Base-by-base conservation (phyloP, 2,888 invertebrate species). In the Ptychoptera albimana region DNA sequence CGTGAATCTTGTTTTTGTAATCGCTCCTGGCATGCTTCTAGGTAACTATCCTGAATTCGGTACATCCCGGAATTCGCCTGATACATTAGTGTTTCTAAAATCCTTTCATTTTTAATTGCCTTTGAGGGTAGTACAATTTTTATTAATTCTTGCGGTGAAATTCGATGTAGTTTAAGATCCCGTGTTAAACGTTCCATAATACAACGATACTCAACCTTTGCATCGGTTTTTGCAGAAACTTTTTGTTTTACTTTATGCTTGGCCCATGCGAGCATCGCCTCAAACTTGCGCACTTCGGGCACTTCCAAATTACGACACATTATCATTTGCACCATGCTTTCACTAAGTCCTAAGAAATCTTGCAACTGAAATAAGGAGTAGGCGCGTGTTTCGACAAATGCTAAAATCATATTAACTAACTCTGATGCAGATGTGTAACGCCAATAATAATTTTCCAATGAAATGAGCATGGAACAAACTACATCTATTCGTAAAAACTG, bases 371-470 rank as follows among this genome's bases (percentile, higher is more conserved):
- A 91, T 45, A 92, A 70, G 53, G 83, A 81, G 55, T 82, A 82
- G 8, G 89, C 86, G 56, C 87, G 74, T 49, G 86, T 84, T 63
- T 92, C 91, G 41, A 86, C 82, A 64, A 86, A 92, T 15, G 86
- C 83, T 49, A 92, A 70, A 55, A 92, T 91, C 87, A 91, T 91
- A 67, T 92, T 91, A 51, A 92, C 89, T 57, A 92, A 69, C 64
- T 92, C 91, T 23, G 88, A 86, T 39, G 91, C 92, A 46, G 91
- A 91, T 32, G 88, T 89, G 64, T 92, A 92, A 50, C 92, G 77
- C 92, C 92, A 92, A 64, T 88, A 91, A 66, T 92, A 92, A 63
- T 91, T 92, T 64, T 92, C 92, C 60, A 92, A 68, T 37, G 87
- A 84, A 63, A 85, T 85, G 45, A 92, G 72, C 92, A 92, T 92